Evolutionary conservation across 2,888 invertebrate species (phyloP).

Genomic region (Erebia aethiops): DNA sequence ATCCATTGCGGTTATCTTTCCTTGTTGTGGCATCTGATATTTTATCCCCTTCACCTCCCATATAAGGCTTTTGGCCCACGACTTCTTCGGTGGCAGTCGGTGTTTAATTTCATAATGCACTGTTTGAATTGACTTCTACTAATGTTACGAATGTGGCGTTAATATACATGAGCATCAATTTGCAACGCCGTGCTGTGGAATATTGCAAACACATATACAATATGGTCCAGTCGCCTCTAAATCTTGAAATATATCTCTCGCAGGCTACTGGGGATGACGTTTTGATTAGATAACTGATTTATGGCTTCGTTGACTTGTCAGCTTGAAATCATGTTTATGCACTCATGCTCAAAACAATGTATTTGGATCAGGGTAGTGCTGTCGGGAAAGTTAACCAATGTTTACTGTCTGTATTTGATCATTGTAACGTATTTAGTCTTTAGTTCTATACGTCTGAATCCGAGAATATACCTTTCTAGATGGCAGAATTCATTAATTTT

Average conservation of each 20-base stretch:
- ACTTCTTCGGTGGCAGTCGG: constrained; percentile 39
- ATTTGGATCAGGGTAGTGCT: constrained; percentile 26
- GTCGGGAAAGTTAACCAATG: not conserved
- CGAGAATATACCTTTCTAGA: no score
- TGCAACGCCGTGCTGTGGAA: constrained; percentile 18
- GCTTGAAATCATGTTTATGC: constrained; percentile 50
- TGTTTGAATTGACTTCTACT: constrained; percentile 19
- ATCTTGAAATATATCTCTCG: constrained; percentile 48
- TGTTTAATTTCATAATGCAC: constrained; percentile 34
- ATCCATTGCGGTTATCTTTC: constrained; percentile 35
- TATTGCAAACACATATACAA: constrained; percentile 42
- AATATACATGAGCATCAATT: constrained; percentile 7
- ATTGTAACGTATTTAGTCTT: not conserved
- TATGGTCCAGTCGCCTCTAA: constrained; percentile 41
- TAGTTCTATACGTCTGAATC: no score
- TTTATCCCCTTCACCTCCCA: constrained; percentile 40
- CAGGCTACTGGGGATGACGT: constrained; percentile 66
- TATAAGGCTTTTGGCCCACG: constrained; percentile 43
- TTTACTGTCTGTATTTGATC: not conserved
- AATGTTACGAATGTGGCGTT: constrained; percentile 2
- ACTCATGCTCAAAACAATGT: constrained; percentile 46
- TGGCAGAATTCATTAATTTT: no score
- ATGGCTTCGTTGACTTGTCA: constrained; percentile 70
- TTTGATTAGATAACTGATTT: constrained; percentile 66
- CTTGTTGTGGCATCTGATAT: constrained; percentile 40